Base-by-base conservation (phyloP, 2,113 vertebrate genomes). In the Ovis canadensis region DNA sequence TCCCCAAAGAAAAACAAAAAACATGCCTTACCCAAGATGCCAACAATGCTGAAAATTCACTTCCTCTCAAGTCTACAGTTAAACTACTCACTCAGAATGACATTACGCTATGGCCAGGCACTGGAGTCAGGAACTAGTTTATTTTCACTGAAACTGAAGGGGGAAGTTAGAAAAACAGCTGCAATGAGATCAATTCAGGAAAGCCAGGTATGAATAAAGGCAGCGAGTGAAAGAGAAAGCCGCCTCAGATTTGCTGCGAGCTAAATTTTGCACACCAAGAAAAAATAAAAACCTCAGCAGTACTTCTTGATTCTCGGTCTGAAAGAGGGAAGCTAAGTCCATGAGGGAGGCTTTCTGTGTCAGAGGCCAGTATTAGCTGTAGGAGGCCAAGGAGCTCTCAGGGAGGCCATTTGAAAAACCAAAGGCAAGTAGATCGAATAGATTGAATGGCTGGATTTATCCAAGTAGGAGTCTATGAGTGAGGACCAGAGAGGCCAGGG, bases 101-200 rank as follows among this genome's bases (percentile, higher is more conserved):
- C 60, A 81, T 91, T 88, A 78, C 64, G 84, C 71, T 40, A 71
- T 2, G 1, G 36, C 91, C 85, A 91, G 57, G 83, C 23, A 5
- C 29, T 71, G 78, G 40, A 67, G 82, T 74, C 93, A 98, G 97
- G 96, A 97, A 98, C 87, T 81, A 74, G 80, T 97, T 97, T 90
- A 96, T 98, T 97, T 96, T 90, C 29, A 3, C 88, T 96, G 89
- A 95, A 96, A 88, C 64, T 88, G 84, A 97, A 96, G 45, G 62
- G 27, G 90, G 90, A 86, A 86, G 59, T 78, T 96, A 90, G 97
- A 89, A 96, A 97, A 97, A 91, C 88, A 97, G 92, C 94, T 93
- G 93, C 21, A 21, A 77, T 64, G 92, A 83, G 62, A 89, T 84
- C 80, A 74, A n/a, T 94, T 87, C 55, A 11, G 80, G 93, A 94